Conservation (phyloP, 2,797 vertebrate genomes). For the Periparus ater region DNA sequence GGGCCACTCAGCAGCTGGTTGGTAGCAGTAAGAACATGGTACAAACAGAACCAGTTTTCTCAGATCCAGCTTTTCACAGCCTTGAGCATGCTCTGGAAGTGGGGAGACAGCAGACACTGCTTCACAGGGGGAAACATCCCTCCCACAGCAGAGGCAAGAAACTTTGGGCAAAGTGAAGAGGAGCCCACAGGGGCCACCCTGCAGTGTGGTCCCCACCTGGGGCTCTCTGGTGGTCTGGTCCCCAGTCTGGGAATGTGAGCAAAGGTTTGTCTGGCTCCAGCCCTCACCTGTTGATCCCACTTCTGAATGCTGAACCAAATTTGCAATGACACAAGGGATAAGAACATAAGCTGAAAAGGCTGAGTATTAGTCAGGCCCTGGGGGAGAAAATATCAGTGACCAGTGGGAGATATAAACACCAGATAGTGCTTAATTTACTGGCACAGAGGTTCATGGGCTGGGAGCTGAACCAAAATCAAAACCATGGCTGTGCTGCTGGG, state of each 20-base stretch:
- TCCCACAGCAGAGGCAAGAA: background rate
- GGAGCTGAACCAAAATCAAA: constrained; percentile 3
- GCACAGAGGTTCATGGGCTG: background rate
- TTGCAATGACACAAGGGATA: background rate
- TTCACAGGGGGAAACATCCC: background rate
- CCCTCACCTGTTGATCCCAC: fast-evolving
- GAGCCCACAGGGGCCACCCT: background rate
- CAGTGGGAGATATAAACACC: background rate
- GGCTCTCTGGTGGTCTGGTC: background rate
- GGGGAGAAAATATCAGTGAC: background rate
- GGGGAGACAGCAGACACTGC: background rate
- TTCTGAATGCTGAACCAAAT: background rate
- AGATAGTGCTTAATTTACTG: constrained; percentile 7
- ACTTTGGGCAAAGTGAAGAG: fast-evolving
- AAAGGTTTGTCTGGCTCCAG: background rate
- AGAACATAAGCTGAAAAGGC: background rate
- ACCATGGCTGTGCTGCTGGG: background rate
- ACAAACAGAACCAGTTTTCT: background rate
- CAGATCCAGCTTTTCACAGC: background rate
- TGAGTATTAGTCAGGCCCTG: background rate
- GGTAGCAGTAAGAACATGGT: background rate
- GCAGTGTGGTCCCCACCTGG: fast-evolving
- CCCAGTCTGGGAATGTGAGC: fast-evolving
- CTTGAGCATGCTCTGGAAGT: fast-evolving
- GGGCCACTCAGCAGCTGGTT: background rate